Conservation (phyloP, 1,140 invertebrate species). For the Polypedilum vanderplanki region DNA sequence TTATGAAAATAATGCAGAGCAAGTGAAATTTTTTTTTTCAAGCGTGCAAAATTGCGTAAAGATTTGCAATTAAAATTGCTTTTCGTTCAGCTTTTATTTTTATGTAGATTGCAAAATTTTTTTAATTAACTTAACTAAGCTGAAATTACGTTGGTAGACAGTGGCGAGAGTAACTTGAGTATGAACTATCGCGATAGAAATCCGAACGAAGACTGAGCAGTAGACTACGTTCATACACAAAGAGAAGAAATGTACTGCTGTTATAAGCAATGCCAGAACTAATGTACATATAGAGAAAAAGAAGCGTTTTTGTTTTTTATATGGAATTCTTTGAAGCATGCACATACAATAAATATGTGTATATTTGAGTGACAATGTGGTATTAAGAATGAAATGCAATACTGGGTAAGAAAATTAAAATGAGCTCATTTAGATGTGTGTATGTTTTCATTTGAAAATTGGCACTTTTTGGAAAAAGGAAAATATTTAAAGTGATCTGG, state of each 20-base stretch:
- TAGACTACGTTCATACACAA: neutral
- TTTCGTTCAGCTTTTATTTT: neutral
- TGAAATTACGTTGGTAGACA: too few relatives aligned
- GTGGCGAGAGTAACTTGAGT: neutral
- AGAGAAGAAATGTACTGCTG: neutral
- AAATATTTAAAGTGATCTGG: neutral
- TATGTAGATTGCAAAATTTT: neutral
- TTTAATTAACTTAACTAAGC: neutral
- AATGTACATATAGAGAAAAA: neutral
- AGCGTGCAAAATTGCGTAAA: slow-evolving; percentile 6
- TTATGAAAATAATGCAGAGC: neutral
- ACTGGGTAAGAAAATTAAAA: neutral
- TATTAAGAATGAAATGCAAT: slow-evolving; percentile 19
- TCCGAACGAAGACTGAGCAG: slow-evolving; percentile 8
- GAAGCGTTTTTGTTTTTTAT: too few relatives aligned
- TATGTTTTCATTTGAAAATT: neutral
- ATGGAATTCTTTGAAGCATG: too few relatives aligned
- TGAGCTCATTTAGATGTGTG: too few relatives aligned
- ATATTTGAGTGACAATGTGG: neutral
- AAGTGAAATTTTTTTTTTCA: slow-evolving; percentile 1
- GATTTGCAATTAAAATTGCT: slow-evolving; percentile 13
- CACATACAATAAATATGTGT: too few relatives aligned
- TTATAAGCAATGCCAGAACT: neutral
- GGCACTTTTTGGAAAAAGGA: neutral
- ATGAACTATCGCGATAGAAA: neutral